A percentile compares a stretch with the other conserved stretches of the same genome.
Evolutionary conservation across 2,797 vertebrate species (phyloP).

Genomic region (Parauchenoglanis ngamensis): DNA sequence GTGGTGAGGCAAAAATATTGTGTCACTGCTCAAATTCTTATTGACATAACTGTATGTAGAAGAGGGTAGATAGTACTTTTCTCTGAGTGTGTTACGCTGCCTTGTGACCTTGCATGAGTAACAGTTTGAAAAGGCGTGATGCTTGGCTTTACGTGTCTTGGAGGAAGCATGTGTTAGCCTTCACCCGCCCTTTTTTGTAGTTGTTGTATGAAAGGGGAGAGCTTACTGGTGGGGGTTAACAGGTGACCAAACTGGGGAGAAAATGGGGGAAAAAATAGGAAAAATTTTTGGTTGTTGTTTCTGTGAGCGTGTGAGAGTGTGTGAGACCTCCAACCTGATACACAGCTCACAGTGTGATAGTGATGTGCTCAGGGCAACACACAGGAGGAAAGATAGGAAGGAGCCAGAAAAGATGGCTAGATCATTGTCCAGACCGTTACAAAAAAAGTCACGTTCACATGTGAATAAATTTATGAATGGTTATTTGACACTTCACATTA

Average conservation of each 20-base stretch:
- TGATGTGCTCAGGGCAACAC: conserved; percentile 6
- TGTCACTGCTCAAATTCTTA: no score
- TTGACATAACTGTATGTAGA: not conserved
- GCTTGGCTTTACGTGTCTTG: not conserved
- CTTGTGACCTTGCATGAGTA: not conserved
- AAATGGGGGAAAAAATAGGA: not conserved
- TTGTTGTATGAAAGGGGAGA: not conserved
- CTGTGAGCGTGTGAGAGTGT: not conserved
- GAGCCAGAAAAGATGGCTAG: not conserved
- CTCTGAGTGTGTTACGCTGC: not conserved
- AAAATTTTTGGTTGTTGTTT: not conserved
- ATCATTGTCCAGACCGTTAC: not conserved
- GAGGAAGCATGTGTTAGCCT: not conserved
- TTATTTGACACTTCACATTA: not conserved
- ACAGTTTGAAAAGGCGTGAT: not conserved
- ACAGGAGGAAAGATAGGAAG: not conserved
- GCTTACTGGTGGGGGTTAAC: not conserved
- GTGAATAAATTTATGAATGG: not conserved
- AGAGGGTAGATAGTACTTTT: not conserved
- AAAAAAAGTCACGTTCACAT: not conserved
- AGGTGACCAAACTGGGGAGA: not conserved
- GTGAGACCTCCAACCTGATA: not conserved
- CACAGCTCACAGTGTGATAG: not conserved
- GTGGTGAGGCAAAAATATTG: no score
- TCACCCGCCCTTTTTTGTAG: not conserved